Evolutionary conservation across 1,140 invertebrate species (phyloP).

Genomic region (Phthorimaea operculella): DNA sequence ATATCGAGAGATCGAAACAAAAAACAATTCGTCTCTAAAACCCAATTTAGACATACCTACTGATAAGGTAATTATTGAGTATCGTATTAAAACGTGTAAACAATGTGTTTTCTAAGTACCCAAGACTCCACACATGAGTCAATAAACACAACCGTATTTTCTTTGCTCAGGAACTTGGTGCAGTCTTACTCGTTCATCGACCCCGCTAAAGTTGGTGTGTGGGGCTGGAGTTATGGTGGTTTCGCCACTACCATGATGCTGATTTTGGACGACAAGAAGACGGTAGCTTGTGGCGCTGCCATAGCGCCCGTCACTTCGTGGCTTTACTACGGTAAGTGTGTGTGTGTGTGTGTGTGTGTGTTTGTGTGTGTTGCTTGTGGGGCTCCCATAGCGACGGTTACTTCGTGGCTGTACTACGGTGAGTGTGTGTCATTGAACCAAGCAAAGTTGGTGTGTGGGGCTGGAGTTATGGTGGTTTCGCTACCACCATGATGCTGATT

Average conservation of each 20-base stretch:
- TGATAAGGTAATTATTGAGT: no score
- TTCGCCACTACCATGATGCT: conserved; percentile 87
- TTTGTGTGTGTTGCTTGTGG: conserved; percentile 80
- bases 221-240: conserved; percentile 97
- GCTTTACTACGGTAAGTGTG: conserved; percentile 81
- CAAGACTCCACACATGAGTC: no score
- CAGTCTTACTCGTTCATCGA: conserved; percentile 75
- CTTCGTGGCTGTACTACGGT: conserved; percentile 91
- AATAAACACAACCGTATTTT: no score
- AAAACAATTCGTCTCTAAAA: no score
- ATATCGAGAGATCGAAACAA: no score
- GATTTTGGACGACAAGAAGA: conserved; percentile 75
- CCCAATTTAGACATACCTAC: no score
- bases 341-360: conserved; percentile 25
- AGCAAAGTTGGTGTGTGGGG: conserved; percentile 86
- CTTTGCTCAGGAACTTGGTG: conserved; percentile 67
- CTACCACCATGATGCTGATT: conserved; percentile 83
- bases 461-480: conserved; percentile 95
- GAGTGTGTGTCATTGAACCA: conserved; percentile 65
- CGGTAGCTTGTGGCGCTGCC: conserved; percentile 93
- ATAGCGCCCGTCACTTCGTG: conserved; percentile 92
- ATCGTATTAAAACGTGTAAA: no score
- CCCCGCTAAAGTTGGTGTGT: conserved; percentile 76
- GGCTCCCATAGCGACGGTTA: conserved; percentile 93
- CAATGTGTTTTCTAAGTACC: no score